A percentile compares a stretch with the other conserved stretches of the same genome.
phyloP scores from a whole-genome alignment of 1,140 invertebrate genomes.

The Lucilia cuprina region DNA sequence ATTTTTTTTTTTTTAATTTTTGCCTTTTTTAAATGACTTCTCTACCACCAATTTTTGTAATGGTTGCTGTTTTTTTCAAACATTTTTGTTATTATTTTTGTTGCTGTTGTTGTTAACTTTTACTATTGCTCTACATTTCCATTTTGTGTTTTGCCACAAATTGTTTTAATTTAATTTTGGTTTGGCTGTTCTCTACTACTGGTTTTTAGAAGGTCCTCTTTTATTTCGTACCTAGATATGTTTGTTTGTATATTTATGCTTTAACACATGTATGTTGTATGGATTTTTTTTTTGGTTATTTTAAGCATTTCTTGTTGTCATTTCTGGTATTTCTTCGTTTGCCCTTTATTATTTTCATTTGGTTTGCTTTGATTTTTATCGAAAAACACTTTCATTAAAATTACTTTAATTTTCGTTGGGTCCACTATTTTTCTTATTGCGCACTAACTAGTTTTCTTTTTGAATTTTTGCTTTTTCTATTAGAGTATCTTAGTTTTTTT shows the following conservation, averaged over 20 bases:
- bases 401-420: not conserved
- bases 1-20: not conserved
- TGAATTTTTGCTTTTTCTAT: not conserved
- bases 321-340: not conserved
- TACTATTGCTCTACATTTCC: conserved; percentile 6
- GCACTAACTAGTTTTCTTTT: not conserved
- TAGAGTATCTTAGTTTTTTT: not conserved
- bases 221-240: too few species aligned
- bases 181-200: not conserved
- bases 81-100: not conserved
- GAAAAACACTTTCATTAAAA: conserved; percentile 15
- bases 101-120: not conserved
- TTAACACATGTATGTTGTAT: not conserved
- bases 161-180: conserved; percentile 15
- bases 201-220: too few species aligned
- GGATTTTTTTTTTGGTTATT: not conserved
- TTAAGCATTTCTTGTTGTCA: not conserved
- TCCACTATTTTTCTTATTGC: not conserved
- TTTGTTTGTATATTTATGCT: too few species aligned
- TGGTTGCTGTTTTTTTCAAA: not conserved
- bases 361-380: not conserved
- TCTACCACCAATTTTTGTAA: not conserved
- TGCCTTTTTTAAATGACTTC: not conserved
- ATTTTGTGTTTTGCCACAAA: conserved; percentile 11
- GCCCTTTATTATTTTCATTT: not conserved